Base-by-base conservation (phyloP, 2,888 invertebrate species). In the Pimpla rufipes region DNA sequence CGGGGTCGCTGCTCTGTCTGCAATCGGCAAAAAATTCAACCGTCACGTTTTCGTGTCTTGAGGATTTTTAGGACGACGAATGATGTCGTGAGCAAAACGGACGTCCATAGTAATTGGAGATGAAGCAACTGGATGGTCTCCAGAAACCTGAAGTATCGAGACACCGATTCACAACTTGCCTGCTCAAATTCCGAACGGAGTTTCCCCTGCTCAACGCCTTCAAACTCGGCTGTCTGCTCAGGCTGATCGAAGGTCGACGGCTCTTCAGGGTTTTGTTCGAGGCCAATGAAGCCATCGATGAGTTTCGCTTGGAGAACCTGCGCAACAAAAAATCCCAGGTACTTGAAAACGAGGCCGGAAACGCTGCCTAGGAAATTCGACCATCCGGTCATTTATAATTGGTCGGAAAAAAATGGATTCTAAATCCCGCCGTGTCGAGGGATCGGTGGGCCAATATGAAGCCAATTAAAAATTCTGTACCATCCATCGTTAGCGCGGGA, bases 401-500 rank as follows among this genome's bases (percentile, higher is more conserved):
- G 18, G 29, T 5, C 3, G 5, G 5, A 29, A 64, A 29, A 29
- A 42, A 55, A 40, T 47, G 52, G n/a, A n/a, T 45, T 55, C 18
- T 1, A 23, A 3, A 18, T 18, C 21, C 11, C 18, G 0, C 52
- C n/a, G n/a, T n/a, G n/a, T n/a, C n/a, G n/a, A n/a, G n/a, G n/a
- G n/a, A n/a, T n/a, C n/a, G n/a, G n/a, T n/a, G n/a, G n/a, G n/a
- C n/a, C n/a, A n/a, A n/a, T 16, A 52, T 13, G 21, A 52, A 21
- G 23, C 13, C 4, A 23, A 55, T 55, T 21, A 52, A 21, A 29
- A 57, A 40, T 64, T 42, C 62, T 76, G 59, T 94, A 95, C 93
- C 95, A 95, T 1, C 95, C 95, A 87, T 96, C 95, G 85, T 96
- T 96, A 8, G 95, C 94, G 81, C 94, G 91, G 29, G 95, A 90